Evolutionary conservation across 92 coral and sea anemone species (phyloP), one percentile per base, ranked within the genome.

Genomic region (Zoanthus sansibaricus): DNA sequence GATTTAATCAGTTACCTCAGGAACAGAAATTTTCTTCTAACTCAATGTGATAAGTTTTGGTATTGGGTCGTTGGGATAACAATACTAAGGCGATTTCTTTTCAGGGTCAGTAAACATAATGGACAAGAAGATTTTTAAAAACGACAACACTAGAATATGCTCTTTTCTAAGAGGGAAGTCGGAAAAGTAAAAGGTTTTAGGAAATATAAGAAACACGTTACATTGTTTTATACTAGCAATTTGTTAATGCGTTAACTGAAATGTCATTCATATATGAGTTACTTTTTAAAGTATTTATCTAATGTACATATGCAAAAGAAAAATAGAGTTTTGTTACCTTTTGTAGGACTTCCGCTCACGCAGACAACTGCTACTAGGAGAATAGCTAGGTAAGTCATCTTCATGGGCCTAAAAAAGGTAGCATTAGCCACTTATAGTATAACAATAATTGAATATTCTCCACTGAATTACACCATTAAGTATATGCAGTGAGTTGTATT

Each of bases 361-460:
- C 94, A 94, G 94, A 91, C 98, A 69, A 94, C 94, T 37, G 98
- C 95, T 87, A 94, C 74, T 66, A 94, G 89, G 25, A 94, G 88
- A 72, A 94, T 14, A 32, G 87, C 96, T 83, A 94, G 58, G 49
- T 92, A 91, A 79, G 95, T 94, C 98, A 94, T 94, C 87, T 78
- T 93, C 88, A 76, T 73, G 59, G 82, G 89, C 80, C 33, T 33
- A 66, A 88, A 86, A 67, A 9, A 67, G 77, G 62, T 61, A 71
- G 32, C 44, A 71, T 68, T 49, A 62, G 30, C 21, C 7, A 62
- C 2, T 9, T 69, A 0, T 69, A 69, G 31, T 30, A 12, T 31
- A 5, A 31, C 10, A 4, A 31, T 1, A 20, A 9, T 1, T 31
- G 74, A 49, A 11, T 5, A 4, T 69, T 33, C 42, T 33, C 15